phyloP scores from a whole-genome alignment of 2,888 invertebrate genomes.

The Tenthredo scrophulariae region DNA sequence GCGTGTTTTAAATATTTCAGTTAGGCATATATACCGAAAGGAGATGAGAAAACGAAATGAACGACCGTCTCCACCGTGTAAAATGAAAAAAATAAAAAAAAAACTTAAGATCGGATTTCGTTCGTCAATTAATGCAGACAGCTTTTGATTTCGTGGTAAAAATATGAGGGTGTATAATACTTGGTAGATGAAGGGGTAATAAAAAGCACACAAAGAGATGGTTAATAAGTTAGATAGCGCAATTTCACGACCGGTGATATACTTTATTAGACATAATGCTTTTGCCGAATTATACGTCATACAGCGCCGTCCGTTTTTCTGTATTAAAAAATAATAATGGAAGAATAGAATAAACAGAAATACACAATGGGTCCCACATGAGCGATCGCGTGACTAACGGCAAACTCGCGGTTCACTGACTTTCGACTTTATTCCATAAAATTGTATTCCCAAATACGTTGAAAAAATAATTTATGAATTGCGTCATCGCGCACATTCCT shows the following conservation, averaged over 20 bases:
- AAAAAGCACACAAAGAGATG: neutral
- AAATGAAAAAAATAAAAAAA: neutral
- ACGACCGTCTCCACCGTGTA: neutral
- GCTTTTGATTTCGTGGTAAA: neutral
- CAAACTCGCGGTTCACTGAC: constrained; percentile 7
- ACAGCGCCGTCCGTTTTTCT: neutral
- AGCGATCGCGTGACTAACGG: constrained; percentile 23
- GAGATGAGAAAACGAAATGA: neutral
- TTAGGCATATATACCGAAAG: neutral
- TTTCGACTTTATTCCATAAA: constrained; percentile 13
- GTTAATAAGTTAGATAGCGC: neutral
- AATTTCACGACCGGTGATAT: constrained; percentile 7
- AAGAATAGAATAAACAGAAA: constrained; percentile 18
- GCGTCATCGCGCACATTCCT: constrained; percentile 34
- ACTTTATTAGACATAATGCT: neutral
- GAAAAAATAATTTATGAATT: constrained; percentile 11
- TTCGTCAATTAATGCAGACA: neutral
- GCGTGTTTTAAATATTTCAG: neutral
- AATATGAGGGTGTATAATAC: neutral
- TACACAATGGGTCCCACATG: neutral
- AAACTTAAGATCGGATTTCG: neutral
- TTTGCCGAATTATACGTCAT: neutral
- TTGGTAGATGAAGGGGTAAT: neutral
- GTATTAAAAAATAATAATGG: constrained; percentile 14
- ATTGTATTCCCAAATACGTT: constrained; percentile 11